Conservation (phyloP, 2,797 vertebrate genomes). For the Danio choprae region DNA sequence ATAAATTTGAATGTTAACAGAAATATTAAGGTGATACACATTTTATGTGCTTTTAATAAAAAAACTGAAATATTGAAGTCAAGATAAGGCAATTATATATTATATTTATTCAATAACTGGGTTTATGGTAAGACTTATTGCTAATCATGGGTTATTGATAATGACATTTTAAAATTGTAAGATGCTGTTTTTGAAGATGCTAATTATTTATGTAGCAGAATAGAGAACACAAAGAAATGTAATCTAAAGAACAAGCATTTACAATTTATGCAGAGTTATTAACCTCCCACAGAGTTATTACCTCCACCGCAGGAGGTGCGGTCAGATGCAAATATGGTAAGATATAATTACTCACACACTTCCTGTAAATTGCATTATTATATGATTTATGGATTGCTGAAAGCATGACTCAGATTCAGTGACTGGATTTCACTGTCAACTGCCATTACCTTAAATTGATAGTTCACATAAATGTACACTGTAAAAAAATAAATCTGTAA, state of each 20-base stretch:
- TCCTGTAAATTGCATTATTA: constrained; percentile 17
- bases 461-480: not conserved
- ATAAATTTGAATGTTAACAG: not conserved
- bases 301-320: not conserved
- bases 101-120: too few species aligned
- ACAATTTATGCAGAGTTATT: not conserved
- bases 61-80: not conserved
- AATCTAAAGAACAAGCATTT: constrained; percentile 21
- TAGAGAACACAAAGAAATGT: too few species aligned
- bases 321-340: not conserved
- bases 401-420: not conserved
- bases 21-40: not conserved
- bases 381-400: constrained; percentile 4
- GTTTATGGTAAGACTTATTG: too few species aligned
- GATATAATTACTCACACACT: not conserved
- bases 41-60: not conserved
- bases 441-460: not conserved
- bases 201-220: too few species aligned
- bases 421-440: not conserved
- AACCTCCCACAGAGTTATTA: not conserved
- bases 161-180: not conserved
- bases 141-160: too few species aligned
- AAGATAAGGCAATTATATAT: not conserved
- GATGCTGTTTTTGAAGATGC: too few species aligned
- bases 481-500: too few species aligned